Base-by-base conservation (phyloP, 2,797 vertebrate genomes). In the Mycteria americana region DNA sequence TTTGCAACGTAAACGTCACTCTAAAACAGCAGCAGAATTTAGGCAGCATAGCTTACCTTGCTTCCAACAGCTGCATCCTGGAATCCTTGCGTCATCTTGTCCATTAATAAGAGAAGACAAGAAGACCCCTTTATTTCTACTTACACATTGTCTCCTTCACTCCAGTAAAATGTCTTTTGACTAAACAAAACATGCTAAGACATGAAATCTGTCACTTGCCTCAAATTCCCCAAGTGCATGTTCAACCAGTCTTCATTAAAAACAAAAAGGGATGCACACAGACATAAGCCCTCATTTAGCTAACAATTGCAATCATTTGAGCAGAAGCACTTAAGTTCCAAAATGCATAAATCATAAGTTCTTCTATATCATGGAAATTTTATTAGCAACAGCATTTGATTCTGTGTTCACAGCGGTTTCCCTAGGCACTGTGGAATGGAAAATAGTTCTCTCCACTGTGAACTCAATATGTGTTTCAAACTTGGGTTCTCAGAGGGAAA, bases 11-110 rank as follows among this genome's bases (percentile, higher is more conserved):
- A 53, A 63, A 62, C 15, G 45, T 6, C 12, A 25, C 19, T 83
- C 27, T 72, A 62, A 90, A 86, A 89, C 60, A 89, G 5, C 24
- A 92, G 57, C 28, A 80, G 65, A 85, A 89, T 92, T 88, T 43
- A 91, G 60, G 50, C 39, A 84, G 39, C 68, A 79, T 59, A 63
- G 4, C 35, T 48, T 51, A 81, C 68, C 67, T 96, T 92, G 48
- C 48, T 91, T 89, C 91, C 41, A 86, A 31, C 33, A 81, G 25
- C 60, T 92, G 31, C 25, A 41, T 64, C 54, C 75, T 56, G 9
- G 18, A 73, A 59, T 80, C 60, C 7, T 88, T 73, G 19, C 33
- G 53, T 85, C 23, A 72, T 78, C 80, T 93, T 90, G 60, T 76
- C 62, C 37, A 18, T 43, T 59, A 89, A 87, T 48, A 95, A 59